A percentile compares a stretch with the other conserved stretches of the same genome.
Conservation (phyloP, 2,797 vertebrate species). For the Emydoidea blandingii region DNA sequence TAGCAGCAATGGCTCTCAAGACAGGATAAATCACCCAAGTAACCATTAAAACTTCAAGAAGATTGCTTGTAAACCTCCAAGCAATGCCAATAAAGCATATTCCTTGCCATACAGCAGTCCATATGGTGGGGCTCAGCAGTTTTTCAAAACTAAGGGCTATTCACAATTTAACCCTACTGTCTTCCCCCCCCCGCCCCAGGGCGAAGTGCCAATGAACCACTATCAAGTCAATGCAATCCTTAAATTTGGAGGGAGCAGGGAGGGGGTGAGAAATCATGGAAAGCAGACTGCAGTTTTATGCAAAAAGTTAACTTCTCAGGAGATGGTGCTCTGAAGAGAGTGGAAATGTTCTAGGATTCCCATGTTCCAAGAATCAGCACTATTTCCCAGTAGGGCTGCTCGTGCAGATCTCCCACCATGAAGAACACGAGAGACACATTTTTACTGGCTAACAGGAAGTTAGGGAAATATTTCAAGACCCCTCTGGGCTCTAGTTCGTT, state of each 20-base stretch:
- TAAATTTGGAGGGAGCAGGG: neutral
- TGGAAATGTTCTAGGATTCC: neutral
- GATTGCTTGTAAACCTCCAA: slow-evolving; percentile 84
- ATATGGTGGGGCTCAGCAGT: slow-evolving; percentile 72
- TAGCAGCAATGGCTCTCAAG: slow-evolving; percentile 79
- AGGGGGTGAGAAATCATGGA: neutral
- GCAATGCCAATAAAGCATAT: slow-evolving; percentile 79
- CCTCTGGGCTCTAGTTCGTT: slow-evolving; percentile 56
- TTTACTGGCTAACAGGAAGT: slow-evolving; percentile 44
- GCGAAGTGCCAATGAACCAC: slow-evolving; percentile 55
- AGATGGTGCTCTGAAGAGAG: fast-evolving
- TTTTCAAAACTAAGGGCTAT: slow-evolving; percentile 61
- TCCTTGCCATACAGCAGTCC: slow-evolving; percentile 73
- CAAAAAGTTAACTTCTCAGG: neutral
- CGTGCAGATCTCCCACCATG: slow-evolving; percentile 20
- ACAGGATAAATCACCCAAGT: slow-evolving; percentile 85
- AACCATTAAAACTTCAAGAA: slow-evolving; percentile 88
- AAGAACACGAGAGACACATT: neutral
- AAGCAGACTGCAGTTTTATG: neutral
- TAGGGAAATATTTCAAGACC: slow-evolving; percentile 37
- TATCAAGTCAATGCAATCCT: slow-evolving; percentile 41
- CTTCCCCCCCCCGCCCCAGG: neutral
- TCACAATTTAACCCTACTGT: slow-evolving; percentile 58
- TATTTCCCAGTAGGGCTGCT: neutral
- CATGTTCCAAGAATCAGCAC: neutral